Conservation (phyloP, 2,888 invertebrate genomes). For the Strigamia transsilvanica region DNA sequence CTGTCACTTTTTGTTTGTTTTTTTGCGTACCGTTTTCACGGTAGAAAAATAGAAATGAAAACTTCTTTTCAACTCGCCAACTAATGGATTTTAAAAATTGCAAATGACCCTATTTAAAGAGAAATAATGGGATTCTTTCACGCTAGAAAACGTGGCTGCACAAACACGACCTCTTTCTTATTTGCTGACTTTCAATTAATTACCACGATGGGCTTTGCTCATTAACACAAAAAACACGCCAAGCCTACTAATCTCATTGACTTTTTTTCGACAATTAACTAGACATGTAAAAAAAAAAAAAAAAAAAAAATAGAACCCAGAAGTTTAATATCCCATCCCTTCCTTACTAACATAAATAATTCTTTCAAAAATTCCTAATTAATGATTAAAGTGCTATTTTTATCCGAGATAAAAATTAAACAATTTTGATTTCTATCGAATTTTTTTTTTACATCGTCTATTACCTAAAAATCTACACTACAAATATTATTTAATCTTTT, state of each 20-base stretch:
- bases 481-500: not conserved
- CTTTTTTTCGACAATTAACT: constrained; percentile 15
- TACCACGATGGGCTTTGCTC: constrained; percentile 40
- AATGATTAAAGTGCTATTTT: not conserved
- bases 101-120: constrained; percentile 43
- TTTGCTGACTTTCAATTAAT: constrained; percentile 49
- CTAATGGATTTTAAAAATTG: constrained; percentile 45
- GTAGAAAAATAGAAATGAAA: not conserved
- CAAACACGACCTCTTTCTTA: constrained; percentile 49
- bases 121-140: constrained; percentile 43
- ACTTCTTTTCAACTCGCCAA: constrained; percentile 25
- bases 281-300: constrained; percentile 16
- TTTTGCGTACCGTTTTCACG: constrained; percentile 25
- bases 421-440: no score
- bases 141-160: constrained; percentile 40
- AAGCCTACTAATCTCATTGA: constrained; percentile 30
- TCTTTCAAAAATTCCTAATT: not conserved
- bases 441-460: no score
- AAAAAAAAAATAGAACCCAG: not conserved
- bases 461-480: no score
- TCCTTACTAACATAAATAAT: constrained; percentile 11
- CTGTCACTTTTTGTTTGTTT: not conserved
- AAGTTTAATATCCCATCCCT: constrained; percentile 4
- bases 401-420: not conserved
- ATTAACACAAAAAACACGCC: constrained; percentile 47